These are phyloP conservation scores for Conus ventricosus DNA, from an alignment of 1,140 invertebrate genomes.

Conservation along the genomic window DNA sequence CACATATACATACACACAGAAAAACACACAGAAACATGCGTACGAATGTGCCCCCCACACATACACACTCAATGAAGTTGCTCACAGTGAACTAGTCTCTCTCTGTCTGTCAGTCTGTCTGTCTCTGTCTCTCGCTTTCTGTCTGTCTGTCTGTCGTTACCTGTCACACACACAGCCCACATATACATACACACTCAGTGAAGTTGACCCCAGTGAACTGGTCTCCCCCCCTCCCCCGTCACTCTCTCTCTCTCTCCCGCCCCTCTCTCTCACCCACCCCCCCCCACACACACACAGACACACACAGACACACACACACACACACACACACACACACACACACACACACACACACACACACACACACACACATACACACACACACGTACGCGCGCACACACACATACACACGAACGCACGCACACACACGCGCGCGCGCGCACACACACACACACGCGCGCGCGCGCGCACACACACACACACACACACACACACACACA, in stretches of 20 bases:
- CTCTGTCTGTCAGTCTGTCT: too few relatives aligned
- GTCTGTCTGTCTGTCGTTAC: too few relatives aligned
- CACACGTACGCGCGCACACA: neutral
- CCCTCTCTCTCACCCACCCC: too few relatives aligned
- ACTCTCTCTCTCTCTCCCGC: too few relatives aligned
- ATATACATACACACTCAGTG: too few relatives aligned
- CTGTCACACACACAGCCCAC: neutral
- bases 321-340: neutral
- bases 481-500: neutral
- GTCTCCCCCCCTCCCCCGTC: too few relatives aligned
- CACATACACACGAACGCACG: neutral
- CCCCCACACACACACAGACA: constrained; percentile 1
- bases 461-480: neutral
- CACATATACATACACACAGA: neutral
- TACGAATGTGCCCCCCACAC: neutral
- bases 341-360: neutral
- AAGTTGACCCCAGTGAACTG: too few relatives aligned
- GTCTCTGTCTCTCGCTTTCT: too few relatives aligned
- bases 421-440: neutral
- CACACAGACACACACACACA: constrained; percentile 15
- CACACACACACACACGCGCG: constrained; percentile 1
- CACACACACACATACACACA: neutral
- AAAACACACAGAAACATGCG: neutral
- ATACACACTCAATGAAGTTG: neutral
- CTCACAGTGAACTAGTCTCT: neutral